A percentile compares a stretch with the other conserved stretches of the same genome.
Evolutionary conservation across 2,888 invertebrate genomes (phyloP).

Genomic region (Creontiades dilutus): DNA sequence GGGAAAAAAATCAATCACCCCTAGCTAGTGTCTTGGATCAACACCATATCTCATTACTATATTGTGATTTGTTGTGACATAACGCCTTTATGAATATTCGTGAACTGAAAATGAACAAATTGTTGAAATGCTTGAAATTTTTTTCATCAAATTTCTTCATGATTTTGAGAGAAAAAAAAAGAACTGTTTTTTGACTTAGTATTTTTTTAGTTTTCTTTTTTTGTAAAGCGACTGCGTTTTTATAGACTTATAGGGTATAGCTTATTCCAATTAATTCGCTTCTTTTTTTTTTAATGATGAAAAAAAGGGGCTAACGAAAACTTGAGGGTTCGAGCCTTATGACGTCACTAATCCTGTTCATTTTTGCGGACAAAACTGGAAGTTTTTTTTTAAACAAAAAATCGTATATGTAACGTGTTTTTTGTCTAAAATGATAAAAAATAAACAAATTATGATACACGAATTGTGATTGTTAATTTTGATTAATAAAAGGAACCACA

Average conservation of each 20-base stretch:
- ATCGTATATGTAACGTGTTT: background rate
- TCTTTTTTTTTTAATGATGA: background rate
- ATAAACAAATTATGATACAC: background rate
- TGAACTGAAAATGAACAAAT: constrained; percentile 18
- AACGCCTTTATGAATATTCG: constrained; percentile 12
- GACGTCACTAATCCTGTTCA: constrained; percentile 58
- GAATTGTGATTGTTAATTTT: constrained; percentile 25
- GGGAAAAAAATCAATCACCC: background rate
- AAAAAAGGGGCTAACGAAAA: constrained; percentile 4
- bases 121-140: constrained; percentile 1
- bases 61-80: constrained; percentile 1
- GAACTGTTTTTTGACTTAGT: constrained; percentile 27
- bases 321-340: constrained; percentile 26
- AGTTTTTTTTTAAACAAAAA: background rate
- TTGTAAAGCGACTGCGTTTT: constrained; percentile 63
- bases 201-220: constrained; percentile 10
- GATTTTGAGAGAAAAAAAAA: background rate
- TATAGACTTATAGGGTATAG: constrained; percentile 63
- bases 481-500: constrained; percentile 12
- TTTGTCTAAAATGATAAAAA: background rate
- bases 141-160: background rate
- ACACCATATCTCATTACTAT: background rate
- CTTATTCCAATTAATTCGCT: constrained; percentile 52
- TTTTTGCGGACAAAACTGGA: constrained; percentile 13
- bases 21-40: constrained; percentile 39